phyloP scores from a whole-genome alignment of 2,113 vertebrate genomes.

The Acinonyx jubatus region DNA sequence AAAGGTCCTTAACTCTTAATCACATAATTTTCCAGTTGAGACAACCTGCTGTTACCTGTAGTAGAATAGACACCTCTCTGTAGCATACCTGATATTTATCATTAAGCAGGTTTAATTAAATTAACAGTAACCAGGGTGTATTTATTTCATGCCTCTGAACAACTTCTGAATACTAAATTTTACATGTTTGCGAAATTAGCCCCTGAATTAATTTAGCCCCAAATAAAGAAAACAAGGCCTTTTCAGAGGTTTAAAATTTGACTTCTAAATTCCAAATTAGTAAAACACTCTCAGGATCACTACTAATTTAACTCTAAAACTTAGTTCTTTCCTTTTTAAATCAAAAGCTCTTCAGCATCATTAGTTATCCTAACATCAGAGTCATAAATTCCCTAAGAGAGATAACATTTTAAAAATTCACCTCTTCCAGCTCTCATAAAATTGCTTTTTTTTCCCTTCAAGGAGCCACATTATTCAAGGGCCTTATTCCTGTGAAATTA shows the following conservation, averaged over 20 bases:
- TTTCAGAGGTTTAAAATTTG: neutral
- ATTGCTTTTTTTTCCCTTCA: neutral
- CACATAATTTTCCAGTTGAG: slow-evolving; percentile 32
- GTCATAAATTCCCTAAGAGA: neutral
- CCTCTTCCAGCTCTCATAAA: neutral
- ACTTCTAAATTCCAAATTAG: neutral
- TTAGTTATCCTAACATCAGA: neutral
- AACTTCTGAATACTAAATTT: slow-evolving; percentile 28
- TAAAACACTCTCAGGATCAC: neutral
- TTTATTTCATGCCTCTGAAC: neutral
- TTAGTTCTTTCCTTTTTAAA: neutral
- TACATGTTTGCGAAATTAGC: neutral
- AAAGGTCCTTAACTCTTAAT: neutral
- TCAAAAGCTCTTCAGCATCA: neutral
- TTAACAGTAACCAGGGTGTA: neutral
- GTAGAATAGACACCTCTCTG: neutral
- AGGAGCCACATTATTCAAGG: neutral
- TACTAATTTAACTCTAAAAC: neutral
- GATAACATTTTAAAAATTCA: neutral
- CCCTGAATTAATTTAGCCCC: neutral
- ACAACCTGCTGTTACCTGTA: neutral
- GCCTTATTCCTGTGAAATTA: neutral
- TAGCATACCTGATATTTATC: neutral
- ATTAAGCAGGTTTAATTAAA: slow-evolving; percentile 48
- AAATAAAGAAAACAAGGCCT: neutral